Percentiles rank a stretch among this genome's conserved stretches.
Evolutionary conservation across 2,113 vertebrate species (phyloP).

Genomic region (Sigmodon hispidus): DNA sequence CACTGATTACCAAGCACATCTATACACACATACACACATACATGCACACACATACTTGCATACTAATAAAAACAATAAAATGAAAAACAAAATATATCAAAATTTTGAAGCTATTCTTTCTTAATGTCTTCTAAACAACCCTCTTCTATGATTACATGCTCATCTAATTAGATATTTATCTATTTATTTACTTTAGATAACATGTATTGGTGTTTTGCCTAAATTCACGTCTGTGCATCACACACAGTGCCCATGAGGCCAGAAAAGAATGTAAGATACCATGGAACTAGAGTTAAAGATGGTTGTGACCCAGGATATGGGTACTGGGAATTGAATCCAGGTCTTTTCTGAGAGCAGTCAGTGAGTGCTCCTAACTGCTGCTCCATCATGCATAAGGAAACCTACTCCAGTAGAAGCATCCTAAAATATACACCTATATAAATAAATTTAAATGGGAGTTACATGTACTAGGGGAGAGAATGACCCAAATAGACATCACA

Average conservation of each 20-base stretch:
- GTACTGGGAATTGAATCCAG: not conserved
- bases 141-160: not conserved
- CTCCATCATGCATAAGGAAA: not conserved
- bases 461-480: not conserved
- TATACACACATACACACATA: not conserved
- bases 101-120: constrained; percentile 44
- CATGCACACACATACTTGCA: not conserved
- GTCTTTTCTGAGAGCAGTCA: not conserved
- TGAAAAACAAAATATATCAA: not conserved
- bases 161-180: not conserved
- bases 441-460: not conserved
- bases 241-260: not conserved
- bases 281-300: not conserved
- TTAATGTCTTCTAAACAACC: constrained; percentile 18
- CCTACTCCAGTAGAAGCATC: too few relatives aligned
- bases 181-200: not conserved
- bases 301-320: not conserved
- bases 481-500: not conserved
- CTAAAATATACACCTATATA: not conserved
- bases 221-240: not conserved
- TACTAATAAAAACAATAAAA: not conserved
- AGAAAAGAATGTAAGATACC: not conserved
- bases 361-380: not conserved
- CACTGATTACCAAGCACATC: too few relatives aligned
- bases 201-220: not conserved